Conservation (phyloP, 2,113 vertebrate genomes). For the Aptenodytes forsteri region DNA sequence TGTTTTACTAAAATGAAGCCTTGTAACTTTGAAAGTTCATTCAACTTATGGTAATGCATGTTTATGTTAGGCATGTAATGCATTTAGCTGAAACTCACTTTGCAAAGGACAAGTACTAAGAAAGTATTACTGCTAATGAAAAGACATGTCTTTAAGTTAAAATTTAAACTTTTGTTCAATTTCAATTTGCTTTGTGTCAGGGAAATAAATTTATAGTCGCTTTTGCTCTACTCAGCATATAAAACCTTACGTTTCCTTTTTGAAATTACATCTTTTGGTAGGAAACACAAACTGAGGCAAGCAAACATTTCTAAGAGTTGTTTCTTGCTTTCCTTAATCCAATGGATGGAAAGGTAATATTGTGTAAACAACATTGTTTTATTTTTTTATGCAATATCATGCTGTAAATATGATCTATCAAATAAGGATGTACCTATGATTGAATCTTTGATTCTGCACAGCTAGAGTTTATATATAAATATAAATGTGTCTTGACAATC, state of each 20-base stretch:
- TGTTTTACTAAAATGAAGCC: slow-evolving; percentile 64
- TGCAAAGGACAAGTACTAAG: slow-evolving; percentile 70
- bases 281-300: slow-evolving; percentile 79
- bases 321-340: slow-evolving; percentile 85
- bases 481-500: slow-evolving; percentile 90
- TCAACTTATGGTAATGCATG: slow-evolving; percentile 60
- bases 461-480: slow-evolving; percentile 87
- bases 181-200: slow-evolving; percentile 78
- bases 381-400: slow-evolving; percentile 86
- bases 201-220: slow-evolving; percentile 75
- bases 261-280: slow-evolving; percentile 63
- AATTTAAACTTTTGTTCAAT: slow-evolving; percentile 64
- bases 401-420: slow-evolving; percentile 84
- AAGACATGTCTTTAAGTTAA: slow-evolving; percentile 61
- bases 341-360: slow-evolving; percentile 83
- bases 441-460: slow-evolving; percentile 85
- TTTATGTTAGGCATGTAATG: slow-evolving; percentile 71
- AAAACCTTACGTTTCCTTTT: slow-evolving; percentile 75
- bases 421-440: slow-evolving; percentile 83
- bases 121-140: slow-evolving; percentile 70
- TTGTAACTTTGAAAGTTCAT: slow-evolving; percentile 77
- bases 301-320: slow-evolving; percentile 78
- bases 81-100: slow-evolving; percentile 65
- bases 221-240: slow-evolving; percentile 74
- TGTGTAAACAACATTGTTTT: slow-evolving; percentile 84